Percentiles rank a stretch among this genome's conserved stretches.
phyloP scores from a whole-genome alignment of 2,113 vertebrate genomes.

The Sinocyclocheilus anshuiensis region DNA sequence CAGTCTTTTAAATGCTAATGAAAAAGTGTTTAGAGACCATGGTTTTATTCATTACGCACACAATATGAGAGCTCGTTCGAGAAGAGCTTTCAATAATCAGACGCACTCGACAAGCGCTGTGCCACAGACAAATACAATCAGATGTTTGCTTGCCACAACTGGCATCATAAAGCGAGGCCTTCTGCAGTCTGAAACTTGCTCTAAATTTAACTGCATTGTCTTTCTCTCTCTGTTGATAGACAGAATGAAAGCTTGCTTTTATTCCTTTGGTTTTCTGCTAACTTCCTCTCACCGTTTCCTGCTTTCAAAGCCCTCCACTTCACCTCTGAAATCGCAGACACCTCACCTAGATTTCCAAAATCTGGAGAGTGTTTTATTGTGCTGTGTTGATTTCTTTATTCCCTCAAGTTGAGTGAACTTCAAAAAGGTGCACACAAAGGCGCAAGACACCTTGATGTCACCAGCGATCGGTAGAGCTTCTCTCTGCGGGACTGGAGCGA shows the following conservation, averaged over 20 bases:
- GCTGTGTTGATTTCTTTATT: constrained; percentile 61
- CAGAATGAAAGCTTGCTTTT: constrained; percentile 53
- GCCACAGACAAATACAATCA: constrained; percentile 18
- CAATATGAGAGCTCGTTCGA: constrained; percentile 36
- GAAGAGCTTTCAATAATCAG: constrained; percentile 45
- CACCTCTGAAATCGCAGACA: constrained; percentile 53
- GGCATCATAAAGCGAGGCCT: constrained; percentile 18
- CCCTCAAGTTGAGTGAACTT: constrained; percentile 60
- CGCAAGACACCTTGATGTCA: constrained; percentile 66
- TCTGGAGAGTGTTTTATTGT: constrained; percentile 51
- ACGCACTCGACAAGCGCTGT: background rate
- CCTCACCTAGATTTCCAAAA: constrained; percentile 41
- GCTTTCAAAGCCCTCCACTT: constrained; percentile 58
- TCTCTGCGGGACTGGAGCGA: constrained; percentile 43
- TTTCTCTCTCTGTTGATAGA: constrained; percentile 34
- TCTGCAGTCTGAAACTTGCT: constrained; percentile 22
- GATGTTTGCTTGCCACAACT: constrained; percentile 14
- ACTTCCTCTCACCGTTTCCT: constrained; percentile 53
- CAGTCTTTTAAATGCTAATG: constrained; percentile 65
- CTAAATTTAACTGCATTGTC: constrained; percentile 27
- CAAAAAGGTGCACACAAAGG: constrained; percentile 59
- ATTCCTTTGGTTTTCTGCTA: constrained; percentile 41
- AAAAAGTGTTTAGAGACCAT: constrained; percentile 66
- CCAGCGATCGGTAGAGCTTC: constrained; percentile 59
- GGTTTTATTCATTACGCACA: constrained; percentile 50